A percentile compares a stretch with the other conserved stretches of the same genome.
phyloP scores from a whole-genome alignment of 2,888 invertebrate species.

The Molorchus minor region DNA sequence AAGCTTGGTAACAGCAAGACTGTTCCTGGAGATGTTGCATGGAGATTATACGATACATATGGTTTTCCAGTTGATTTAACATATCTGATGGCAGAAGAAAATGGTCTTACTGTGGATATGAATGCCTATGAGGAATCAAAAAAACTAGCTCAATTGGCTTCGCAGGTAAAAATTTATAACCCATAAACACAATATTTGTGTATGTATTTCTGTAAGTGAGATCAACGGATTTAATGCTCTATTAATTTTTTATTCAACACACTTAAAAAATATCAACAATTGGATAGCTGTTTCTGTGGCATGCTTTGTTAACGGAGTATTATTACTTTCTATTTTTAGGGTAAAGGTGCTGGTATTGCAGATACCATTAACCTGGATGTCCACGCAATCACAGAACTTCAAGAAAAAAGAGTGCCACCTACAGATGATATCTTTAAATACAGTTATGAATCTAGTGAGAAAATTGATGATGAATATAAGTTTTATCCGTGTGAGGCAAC shows the following conservation, averaged over 20 bases:
- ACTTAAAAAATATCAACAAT: too few species aligned
- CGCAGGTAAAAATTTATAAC: conserved; percentile 68
- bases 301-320: too few species aligned
- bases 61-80: conserved; percentile 99
- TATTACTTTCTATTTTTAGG: conserved; percentile 58
- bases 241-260: too few species aligned
- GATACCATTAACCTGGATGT: conserved; percentile 92
- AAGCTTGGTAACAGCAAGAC: conserved; percentile 77
- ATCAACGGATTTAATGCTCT: too few species aligned
- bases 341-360: conserved; percentile 80
- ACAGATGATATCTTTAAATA: conserved; percentile 96
- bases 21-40: conserved; percentile 95
- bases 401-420: conserved; percentile 75
- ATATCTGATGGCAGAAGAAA: conserved; percentile 97
- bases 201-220: too few species aligned
- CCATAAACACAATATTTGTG: neutral
- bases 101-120: conserved; percentile 88
- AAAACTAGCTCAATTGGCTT: conserved; percentile 86
- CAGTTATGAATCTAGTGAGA: conserved; percentile 76
- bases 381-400: conserved; percentile 92
- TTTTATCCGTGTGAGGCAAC: conserved; percentile 78
- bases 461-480: conserved; percentile 76
- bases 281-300: too few species aligned
- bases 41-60: conserved; percentile 98
- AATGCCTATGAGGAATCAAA: conserved; percentile 90